phyloP scores from a whole-genome alignment of 30 jellyfish, hydroid and myxozoan species.

The Aurelia sp. region DNA sequence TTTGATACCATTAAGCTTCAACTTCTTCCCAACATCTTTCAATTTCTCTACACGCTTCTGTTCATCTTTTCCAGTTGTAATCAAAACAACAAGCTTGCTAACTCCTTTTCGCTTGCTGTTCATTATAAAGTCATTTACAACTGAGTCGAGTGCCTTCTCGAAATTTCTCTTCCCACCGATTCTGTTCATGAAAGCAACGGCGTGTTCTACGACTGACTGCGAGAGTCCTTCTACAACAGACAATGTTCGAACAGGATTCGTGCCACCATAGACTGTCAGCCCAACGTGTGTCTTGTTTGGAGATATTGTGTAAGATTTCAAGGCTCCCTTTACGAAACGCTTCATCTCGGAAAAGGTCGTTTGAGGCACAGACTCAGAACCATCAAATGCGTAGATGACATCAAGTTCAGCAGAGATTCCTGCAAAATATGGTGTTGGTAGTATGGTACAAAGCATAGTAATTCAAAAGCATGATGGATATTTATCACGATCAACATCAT shows the following conservation, averaged over 20 bases:
- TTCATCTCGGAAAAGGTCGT: conserved; percentile 13
- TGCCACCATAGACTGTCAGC: not conserved
- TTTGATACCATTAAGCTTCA: conserved; percentile 59
- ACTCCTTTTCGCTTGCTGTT: conserved; percentile 1
- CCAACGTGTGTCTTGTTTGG: conserved; percentile 52
- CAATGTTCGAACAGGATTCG: not conserved
- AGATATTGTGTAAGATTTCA: conserved; percentile 17
- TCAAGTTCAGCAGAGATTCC: conserved; percentile 33
- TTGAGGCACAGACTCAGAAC: conserved; percentile 16
- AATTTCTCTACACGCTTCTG: not conserved
- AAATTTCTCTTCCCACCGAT: conserved; percentile 15
- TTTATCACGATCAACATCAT: too few relatives aligned
- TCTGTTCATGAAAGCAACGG: not conserved
- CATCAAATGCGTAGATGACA: conserved; percentile 36
- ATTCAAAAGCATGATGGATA: too few relatives aligned
- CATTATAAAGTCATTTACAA: not conserved
- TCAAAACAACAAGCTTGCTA: conserved; percentile 48
- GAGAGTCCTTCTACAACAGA: not conserved
- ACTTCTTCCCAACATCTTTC: conserved; percentile 18
- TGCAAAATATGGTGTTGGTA: not conserved
- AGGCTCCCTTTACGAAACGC: conserved; percentile 6
- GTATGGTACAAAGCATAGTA: too few relatives aligned
- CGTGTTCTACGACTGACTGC: not conserved
- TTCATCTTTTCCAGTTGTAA: conserved; percentile 49
- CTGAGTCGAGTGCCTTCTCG: not conserved